Evolutionary conservation across 2,113 vertebrate genomes (phyloP), one percentile per base, ranked within the genome.

Genomic region (Campylorhamphus procurvoides): DNA sequence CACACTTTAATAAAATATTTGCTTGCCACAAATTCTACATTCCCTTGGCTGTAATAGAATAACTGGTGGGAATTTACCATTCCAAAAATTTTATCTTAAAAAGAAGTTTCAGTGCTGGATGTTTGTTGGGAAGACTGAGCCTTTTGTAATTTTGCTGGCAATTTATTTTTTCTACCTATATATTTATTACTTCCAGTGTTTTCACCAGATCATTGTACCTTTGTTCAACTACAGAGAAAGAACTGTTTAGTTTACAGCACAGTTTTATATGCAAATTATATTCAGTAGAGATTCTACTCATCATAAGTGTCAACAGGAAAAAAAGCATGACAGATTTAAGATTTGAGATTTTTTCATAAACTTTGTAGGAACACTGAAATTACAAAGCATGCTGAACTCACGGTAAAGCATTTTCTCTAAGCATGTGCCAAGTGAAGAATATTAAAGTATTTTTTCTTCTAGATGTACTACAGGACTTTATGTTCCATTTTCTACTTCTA

Each of bases 351-450:
- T 95, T 74, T 93, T 93, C 78, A 92, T 82, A 66, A 91, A 76
- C 81, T 95, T 91, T 80, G 93, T 94, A 94, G 78, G 82, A 94
- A 93, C 58, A 80, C 29, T 71, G 63, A 59, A 81, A 95, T 92
- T 67, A 82, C 84, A 91, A 86, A 86, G 87, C 73, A 67, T 0
- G 0, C 22, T 63, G 62, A 60, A 78, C 53, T 90, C 74, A 49
- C 37, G 49, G 56, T 88, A 93, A 81, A 90, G 83, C 47, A 96
- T 90, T 78, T 96, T 92, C 60, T 90, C 66, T 75, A 78, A 86
- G 52, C 44, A 49, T 62, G 52, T 85, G 83, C 68, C 79, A 94
- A 90, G 77, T 66, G 14, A 55, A 23, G 4, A 77, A 42, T 44
- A 88, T 49, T 69, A 80, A 72, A 85, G 28, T 2, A 0, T 40